Conservation (phyloP, 2,113 vertebrate genomes). For the Seriola dumerili region DNA sequence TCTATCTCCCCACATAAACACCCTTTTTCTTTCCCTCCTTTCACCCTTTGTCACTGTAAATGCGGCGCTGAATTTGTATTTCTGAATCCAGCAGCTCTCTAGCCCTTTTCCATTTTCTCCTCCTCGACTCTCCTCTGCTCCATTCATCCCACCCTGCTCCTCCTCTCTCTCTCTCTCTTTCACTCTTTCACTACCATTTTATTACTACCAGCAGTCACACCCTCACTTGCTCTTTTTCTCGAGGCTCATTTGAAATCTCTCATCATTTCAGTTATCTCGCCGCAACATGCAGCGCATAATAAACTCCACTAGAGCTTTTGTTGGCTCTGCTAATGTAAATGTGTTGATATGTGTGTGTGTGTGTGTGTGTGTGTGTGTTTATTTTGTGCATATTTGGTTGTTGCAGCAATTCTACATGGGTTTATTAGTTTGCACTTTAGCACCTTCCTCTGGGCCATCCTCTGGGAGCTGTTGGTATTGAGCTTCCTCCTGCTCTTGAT, state of each 20-base stretch:
- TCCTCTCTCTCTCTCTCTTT: not conserved
- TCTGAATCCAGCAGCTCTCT: conserved; percentile 58
- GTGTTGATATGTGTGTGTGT: conserved; percentile 28
- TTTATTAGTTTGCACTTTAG: conserved; percentile 51
- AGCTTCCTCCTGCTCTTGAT: not conserved
- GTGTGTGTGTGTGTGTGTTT: too few relatives aligned
- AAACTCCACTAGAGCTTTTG: conserved; percentile 34
- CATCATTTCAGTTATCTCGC: conserved; percentile 62
- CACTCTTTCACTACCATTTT: conserved; percentile 24
- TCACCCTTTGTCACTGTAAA: conserved; percentile 8
- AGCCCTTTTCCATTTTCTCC: conserved; percentile 34
- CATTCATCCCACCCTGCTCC: conserved; percentile 4
- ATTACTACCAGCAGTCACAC: conserved; percentile 38
- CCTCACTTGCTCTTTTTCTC: conserved; percentile 39
- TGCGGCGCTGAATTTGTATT: conserved; percentile 30
- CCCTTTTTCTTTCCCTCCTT: not conserved
- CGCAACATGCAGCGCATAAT: conserved; percentile 56
- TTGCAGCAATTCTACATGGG: conserved; percentile 7
- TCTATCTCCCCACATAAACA: not conserved
- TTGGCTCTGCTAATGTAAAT: conserved; percentile 48
- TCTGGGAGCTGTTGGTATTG: conserved; percentile 2
- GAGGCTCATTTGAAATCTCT: conserved; percentile 67
- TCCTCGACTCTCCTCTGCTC: conserved; percentile 33
- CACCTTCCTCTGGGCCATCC: conserved; percentile 16
- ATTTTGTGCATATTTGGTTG: conserved; percentile 13